phyloP scores from a whole-genome alignment of 2,888 invertebrate species.

The Julus scandinavius region DNA sequence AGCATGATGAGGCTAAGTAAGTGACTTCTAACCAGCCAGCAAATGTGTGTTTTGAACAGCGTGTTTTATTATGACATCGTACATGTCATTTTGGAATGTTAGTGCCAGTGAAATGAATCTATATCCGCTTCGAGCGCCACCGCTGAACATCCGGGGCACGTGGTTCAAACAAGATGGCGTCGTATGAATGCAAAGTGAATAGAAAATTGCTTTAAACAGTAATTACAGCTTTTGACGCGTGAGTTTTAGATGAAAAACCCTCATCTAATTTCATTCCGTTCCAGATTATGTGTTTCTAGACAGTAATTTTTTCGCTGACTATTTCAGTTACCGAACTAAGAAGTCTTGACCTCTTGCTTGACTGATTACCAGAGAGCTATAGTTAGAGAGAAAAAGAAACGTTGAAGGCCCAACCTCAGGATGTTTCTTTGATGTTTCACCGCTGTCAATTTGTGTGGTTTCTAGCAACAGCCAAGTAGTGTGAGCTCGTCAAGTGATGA shows the following conservation, averaged over 20 bases:
- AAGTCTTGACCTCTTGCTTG: constrained; percentile 39
- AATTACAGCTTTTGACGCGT: constrained; percentile 18
- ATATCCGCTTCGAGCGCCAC: neutral
- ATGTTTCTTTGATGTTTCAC: constrained; percentile 49
- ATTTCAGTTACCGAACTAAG: constrained; percentile 39
- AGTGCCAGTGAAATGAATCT: constrained; percentile 7
- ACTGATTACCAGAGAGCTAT: constrained; percentile 39
- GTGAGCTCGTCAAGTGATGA: constrained; percentile 52
- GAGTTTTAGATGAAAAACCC: neutral
- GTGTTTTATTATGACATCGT: constrained; percentile 22
- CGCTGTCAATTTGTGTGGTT: constrained; percentile 55
- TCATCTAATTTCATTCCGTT: constrained; percentile 42
- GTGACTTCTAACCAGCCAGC: neutral
- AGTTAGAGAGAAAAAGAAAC: constrained; percentile 3
- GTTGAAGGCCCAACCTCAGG: constrained; percentile 40
- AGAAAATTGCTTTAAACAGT: constrained; percentile 9
- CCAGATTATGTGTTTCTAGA: constrained; percentile 34
- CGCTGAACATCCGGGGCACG: neutral
- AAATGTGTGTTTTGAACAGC: neutral
- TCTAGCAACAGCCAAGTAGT: constrained; percentile 48
- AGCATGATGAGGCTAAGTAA: neutral
- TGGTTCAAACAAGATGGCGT: neutral
- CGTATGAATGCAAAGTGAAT: neutral
- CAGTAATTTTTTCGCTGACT: constrained; percentile 16
- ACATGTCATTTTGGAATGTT: constrained; percentile 31